Evolutionary conservation across 2,797 vertebrate species (phyloP), one percentile per base, ranked within the genome.

Genomic region (Pempheris klunzingeri): DNA sequence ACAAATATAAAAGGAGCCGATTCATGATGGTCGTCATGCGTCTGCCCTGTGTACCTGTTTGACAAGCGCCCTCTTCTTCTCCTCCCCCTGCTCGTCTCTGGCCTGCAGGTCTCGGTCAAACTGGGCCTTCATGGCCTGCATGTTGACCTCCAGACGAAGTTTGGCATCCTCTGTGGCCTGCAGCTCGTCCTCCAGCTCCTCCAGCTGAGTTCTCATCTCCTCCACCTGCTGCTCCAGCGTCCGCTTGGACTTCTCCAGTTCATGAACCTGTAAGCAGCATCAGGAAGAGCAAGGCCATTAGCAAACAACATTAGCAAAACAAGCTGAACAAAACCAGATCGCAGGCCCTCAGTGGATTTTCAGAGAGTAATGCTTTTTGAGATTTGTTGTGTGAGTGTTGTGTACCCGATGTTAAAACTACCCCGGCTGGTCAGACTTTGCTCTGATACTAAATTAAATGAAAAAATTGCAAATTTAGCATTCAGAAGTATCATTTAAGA

Each of bases 61-160:
- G 90, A 98, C 96, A 28, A 99, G 95, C 4, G 96, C 95, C 77
- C 98, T 93, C 85, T 96, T 96, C 94, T 99, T 99, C 82, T 99
- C 98, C 57, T 99, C 98, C 0, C 97, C 97, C 91, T 98, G 97
- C 86, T 99, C 98, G 0, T 99, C 98, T 79, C 95, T 94, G 85
- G 96, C 95, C 89, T 97, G 97, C 67, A 99, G 92, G 82, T 99
- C 98, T 26, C 98, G 92, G 62, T 99, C 98, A 66, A 97, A 98
- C 93, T 99, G 98, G 53, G 96, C 96, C 90, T 98, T 99, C 94
- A 99, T 95, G 49, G 98, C 98, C 91, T 99, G 98, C 98, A 99
- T 98, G 88, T 99, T 99, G 91, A 99, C 98, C 88, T 99, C 98
- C 74, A 99, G 89, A 22, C 98, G 94, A 81, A 99, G 95, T 84